Evolutionary conservation across 2,113 vertebrate genomes (phyloP).

Genomic region (Entosphenus tridentatus): DNA sequence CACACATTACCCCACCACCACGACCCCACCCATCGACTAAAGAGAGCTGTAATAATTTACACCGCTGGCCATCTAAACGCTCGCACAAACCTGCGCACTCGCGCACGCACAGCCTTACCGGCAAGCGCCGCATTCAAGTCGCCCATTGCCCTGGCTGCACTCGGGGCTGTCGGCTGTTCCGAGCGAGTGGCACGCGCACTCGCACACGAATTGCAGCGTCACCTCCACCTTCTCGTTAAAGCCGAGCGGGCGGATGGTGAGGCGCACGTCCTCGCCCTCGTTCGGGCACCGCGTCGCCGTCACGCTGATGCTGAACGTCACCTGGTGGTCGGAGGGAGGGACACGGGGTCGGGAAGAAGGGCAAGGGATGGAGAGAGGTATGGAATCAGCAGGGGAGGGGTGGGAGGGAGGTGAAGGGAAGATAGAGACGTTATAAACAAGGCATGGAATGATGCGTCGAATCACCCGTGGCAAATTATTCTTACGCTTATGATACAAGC

Average conservation of each 20-base stretch:
- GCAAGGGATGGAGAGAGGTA: too few relatives aligned
- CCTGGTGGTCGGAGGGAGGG: slow-evolving; percentile 10
- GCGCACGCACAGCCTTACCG: slow-evolving; percentile 16
- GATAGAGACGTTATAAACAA: background rate
- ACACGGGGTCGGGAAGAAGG: background rate
- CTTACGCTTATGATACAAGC: background rate
- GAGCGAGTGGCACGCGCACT: slow-evolving; percentile 27
- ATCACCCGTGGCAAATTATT: background rate
- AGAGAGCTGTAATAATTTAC: too few relatives aligned
- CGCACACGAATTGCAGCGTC: slow-evolving; percentile 21
- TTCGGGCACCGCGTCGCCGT: slow-evolving; percentile 7
- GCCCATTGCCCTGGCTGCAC: slow-evolving; percentile 21
- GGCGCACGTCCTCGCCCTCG: background rate
- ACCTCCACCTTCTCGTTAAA: slow-evolving; percentile 28
- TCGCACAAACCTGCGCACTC: background rate
- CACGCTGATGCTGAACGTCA: slow-evolving; percentile 12
- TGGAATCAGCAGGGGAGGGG: too few relatives aligned
- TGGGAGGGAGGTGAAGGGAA: too few relatives aligned
- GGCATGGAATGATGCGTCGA: background rate
- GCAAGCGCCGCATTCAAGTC: slow-evolving; percentile 30
- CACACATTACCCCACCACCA: too few relatives aligned
- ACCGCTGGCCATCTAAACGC: slow-evolving; percentile 1
- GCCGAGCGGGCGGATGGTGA: slow-evolving; percentile 22
- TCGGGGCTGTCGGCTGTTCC: slow-evolving; percentile 22
- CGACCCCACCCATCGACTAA: too few relatives aligned